These are phyloP conservation scores for Cnemophilus loriae DNA, from an alignment of 2,113 vertebrate genomes.

Conservation along the genomic window DNA sequence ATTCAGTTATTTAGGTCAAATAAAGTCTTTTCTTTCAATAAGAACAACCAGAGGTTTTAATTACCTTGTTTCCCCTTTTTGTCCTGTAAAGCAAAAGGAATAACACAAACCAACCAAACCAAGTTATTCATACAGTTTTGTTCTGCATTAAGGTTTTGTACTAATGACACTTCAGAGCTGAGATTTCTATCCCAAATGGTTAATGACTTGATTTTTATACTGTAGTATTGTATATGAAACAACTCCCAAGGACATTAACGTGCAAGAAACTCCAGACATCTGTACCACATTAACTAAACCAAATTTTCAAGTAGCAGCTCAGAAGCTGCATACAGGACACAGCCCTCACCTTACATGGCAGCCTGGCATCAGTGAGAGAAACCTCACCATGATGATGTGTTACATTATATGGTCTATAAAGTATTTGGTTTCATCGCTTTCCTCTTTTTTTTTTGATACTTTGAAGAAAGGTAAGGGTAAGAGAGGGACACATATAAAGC, in stretches of 20 bases:
- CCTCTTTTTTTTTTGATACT: background rate
- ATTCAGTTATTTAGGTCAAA: background rate
- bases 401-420: background rate
- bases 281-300: background rate
- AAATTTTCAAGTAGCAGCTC: background rate
- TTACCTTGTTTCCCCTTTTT: background rate
- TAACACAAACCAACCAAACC: background rate
- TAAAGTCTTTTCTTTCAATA: background rate
- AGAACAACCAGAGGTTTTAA: background rate
- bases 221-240: background rate
- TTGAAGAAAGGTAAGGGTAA: background rate
- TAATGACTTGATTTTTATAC: background rate
- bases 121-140: background rate
- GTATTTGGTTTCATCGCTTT: background rate
- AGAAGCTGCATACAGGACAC: background rate
- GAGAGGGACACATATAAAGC: background rate
- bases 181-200: background rate
- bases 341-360: background rate
- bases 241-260: background rate
- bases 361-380: background rate
- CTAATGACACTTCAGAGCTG: background rate
- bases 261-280: background rate
- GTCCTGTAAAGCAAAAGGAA: background rate
- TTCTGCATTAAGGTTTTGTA: background rate
- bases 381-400: background rate